These are phyloP conservation scores for Idaea straminata DNA, from an alignment of 2,888 invertebrate genomes.

Conservation along the genomic window DNA sequence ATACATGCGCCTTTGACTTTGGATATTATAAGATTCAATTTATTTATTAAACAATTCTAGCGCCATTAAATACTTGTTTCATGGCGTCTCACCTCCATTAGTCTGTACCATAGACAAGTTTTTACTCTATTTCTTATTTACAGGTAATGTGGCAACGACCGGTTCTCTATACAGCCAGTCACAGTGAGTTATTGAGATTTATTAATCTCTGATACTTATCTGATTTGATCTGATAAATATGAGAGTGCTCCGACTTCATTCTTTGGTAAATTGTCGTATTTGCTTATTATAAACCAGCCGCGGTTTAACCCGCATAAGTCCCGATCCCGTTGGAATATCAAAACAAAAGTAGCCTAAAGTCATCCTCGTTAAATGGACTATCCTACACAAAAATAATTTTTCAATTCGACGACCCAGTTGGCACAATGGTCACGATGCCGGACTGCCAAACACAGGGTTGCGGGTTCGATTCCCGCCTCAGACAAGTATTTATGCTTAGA, in stretches of 20 bases:
- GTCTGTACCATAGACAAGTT: constrained; percentile 9
- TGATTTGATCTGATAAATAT: background rate
- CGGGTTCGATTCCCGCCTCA: too few species aligned
- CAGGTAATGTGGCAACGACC: constrained; percentile 33
- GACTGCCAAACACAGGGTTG: too few species aligned
- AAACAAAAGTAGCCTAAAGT: too few species aligned
- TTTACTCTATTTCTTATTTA: constrained; percentile 30
- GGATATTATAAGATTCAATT: background rate
- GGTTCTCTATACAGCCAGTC: constrained; percentile 26
- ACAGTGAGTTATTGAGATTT: constrained; percentile 20
- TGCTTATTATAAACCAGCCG: background rate
- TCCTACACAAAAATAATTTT: too few species aligned
- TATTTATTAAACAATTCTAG: background rate
- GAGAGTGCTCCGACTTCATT: background rate
- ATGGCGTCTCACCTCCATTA: background rate
- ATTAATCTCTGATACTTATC: constrained; percentile 3
- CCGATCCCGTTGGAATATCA: too few species aligned
- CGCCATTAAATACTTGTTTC: background rate
- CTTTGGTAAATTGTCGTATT: constrained; percentile 5
- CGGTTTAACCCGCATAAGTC: too few species aligned
- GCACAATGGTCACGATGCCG: too few species aligned
- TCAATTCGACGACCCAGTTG: too few species aligned
- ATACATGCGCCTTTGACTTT: too few species aligned
- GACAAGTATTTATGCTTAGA: too few species aligned
- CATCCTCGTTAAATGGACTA: too few species aligned